Conservation (phyloP, 1,140 invertebrate genomes). For the Aphis craccivora region DNA sequence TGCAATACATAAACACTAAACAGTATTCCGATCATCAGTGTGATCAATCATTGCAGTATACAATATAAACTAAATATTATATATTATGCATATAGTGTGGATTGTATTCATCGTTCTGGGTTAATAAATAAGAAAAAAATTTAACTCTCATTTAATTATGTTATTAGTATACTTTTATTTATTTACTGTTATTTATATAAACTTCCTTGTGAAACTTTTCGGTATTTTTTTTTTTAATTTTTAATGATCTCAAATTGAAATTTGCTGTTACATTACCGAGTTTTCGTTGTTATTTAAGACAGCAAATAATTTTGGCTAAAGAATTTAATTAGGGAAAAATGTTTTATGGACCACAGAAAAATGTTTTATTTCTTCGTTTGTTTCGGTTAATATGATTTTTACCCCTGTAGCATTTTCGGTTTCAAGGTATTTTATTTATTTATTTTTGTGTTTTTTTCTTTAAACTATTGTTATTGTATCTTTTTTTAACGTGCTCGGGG, state of each 20-base stretch:
- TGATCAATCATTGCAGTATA: background rate
- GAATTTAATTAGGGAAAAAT: constrained; percentile 46
- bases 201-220: background rate
- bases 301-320: constrained; percentile 24
- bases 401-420: constrained; percentile 42
- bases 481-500: constrained; percentile 43
- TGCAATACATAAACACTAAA: background rate
- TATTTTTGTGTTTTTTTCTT: background rate
- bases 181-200: background rate
- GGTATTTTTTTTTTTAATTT: constrained; percentile 28
- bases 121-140: background rate
- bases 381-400: constrained; percentile 44
- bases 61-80: background rate
- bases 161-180: constrained; percentile 41
- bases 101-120: background rate
- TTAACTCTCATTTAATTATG: background rate
- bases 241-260: constrained; percentile 40
- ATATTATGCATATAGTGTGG: background rate
- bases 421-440: constrained; percentile 29
- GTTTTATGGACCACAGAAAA: constrained; percentile 48
- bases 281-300: constrained; percentile 15
- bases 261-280: background rate
- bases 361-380: constrained; percentile 41
- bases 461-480: constrained; percentile 39
- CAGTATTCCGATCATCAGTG: background rate